Evolutionary conservation across 92 coral and sea anemone genomes (phyloP).

Genomic region (Parazoanthus swiftii): DNA sequence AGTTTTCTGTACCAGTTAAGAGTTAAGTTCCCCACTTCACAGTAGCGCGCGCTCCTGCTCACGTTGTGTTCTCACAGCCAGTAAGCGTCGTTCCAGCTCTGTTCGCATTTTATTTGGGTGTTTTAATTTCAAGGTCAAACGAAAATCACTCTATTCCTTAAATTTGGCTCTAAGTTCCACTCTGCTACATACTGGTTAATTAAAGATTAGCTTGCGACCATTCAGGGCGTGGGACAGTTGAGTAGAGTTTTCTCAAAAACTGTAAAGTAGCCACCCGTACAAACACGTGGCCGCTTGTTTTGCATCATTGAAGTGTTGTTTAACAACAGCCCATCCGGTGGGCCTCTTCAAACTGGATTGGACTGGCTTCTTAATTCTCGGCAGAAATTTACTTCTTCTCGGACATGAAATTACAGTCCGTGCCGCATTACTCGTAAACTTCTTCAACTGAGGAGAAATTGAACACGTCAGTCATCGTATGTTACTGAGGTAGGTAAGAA

Average conservation of each 20-base stretch:
- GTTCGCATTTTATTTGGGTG: no score
- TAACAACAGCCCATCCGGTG: no score
- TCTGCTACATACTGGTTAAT: neutral
- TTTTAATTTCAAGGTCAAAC: no score
- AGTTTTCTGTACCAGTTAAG: no score
- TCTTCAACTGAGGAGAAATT: neutral
- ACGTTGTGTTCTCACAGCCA: no score
- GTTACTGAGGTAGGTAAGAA: neutral
- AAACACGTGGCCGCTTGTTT: neutral
- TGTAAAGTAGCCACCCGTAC: neutral
- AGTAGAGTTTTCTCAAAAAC: no score
- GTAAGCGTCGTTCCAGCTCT: no score
- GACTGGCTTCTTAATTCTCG: neutral
- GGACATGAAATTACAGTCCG: neutral
- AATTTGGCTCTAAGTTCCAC: neutral
- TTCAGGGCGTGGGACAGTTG: neutral
- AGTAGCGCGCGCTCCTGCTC: no score
- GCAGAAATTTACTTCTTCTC: neutral
- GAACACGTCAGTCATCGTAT: neutral
- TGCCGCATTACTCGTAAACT: neutral
- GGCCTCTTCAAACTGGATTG: neutral
- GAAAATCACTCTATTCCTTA: no score
- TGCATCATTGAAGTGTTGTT: neutral
- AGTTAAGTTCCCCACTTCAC: no score
- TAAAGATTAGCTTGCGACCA: neutral